phyloP scores from a whole-genome alignment of 2,797 vertebrate species.

The Echiichthys vipera region DNA sequence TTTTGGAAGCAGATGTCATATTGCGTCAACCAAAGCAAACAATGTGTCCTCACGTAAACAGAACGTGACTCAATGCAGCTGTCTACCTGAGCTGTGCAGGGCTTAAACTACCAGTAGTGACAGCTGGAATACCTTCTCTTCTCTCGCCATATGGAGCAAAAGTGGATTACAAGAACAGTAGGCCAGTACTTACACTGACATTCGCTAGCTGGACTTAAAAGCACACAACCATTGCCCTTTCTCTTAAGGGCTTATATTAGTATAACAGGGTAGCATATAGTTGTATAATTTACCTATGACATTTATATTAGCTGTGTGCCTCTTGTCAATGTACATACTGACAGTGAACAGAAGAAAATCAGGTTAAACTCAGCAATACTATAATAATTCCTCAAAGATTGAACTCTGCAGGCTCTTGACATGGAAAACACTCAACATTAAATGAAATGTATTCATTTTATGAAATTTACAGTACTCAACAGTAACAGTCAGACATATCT shows the following conservation, averaged over 20 bases:
- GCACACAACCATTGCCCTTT: not conserved
- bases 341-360: not conserved
- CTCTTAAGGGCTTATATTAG: not conserved
- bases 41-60: not conserved
- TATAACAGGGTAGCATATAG: not conserved
- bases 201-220: constrained; percentile 20
- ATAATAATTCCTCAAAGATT: not conserved
- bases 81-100: constrained; percentile 33
- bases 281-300: not conserved
- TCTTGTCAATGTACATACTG: not conserved
- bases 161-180: constrained; percentile 66
- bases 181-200: constrained; percentile 34
- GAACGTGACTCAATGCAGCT: constrained; percentile 18
- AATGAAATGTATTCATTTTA: not conserved
- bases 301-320: not conserved
- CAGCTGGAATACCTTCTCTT: constrained; percentile 48
- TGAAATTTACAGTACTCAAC: not conserved
- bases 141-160: constrained; percentile 72
- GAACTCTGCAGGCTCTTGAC: not conserved
- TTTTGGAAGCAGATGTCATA: constrained; percentile 7
- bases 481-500: not conserved
- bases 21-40: constrained; percentile 23
- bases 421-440: not conserved
- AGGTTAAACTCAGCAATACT: not conserved
- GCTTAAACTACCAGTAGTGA: constrained; percentile 42